Conservation (phyloP, 2,113 vertebrate genomes). For the Anser brachyrhynchus region DNA sequence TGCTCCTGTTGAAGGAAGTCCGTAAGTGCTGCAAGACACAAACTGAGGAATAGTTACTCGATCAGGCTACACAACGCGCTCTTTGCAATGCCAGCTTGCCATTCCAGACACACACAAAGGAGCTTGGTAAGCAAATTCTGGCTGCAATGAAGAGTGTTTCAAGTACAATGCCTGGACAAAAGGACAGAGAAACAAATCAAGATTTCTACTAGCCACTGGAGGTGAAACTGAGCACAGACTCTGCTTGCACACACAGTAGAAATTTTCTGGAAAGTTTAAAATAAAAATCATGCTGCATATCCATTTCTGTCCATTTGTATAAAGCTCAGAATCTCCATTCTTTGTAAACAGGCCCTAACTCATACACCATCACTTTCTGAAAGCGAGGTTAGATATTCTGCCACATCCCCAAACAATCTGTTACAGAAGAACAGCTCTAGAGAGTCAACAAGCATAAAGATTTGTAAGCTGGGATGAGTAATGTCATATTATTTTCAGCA, state of each 20-base stretch:
- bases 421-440: neutral
- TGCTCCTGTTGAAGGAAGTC: neutral
- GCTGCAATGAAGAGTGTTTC: neutral
- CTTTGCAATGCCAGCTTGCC: neutral
- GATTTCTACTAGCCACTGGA: neutral
- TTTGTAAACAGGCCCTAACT: conserved; percentile 1
- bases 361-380: neutral
- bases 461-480: conserved; percentile 19
- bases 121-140: neutral
- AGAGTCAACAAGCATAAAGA: neutral
- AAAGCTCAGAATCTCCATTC: neutral
- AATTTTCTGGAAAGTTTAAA: conserved; percentile 1
- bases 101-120: neutral
- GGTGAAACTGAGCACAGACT: neutral
- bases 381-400: neutral
- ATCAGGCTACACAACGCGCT: neutral
- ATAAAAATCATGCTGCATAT: neutral
- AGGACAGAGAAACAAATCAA: neutral
- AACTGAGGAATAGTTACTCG: neutral
- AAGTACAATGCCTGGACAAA: neutral
- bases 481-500: conserved; percentile 8
- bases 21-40: neutral
- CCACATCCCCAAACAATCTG: neutral
- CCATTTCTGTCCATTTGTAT: neutral
- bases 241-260: neutral